A percentile compares a stretch with the other conserved stretches of the same genome.
These are phyloP conservation scores for Allacma fusca DNA, from an alignment of 2,888 invertebrate genomes.

Conservation along the genomic window DNA sequence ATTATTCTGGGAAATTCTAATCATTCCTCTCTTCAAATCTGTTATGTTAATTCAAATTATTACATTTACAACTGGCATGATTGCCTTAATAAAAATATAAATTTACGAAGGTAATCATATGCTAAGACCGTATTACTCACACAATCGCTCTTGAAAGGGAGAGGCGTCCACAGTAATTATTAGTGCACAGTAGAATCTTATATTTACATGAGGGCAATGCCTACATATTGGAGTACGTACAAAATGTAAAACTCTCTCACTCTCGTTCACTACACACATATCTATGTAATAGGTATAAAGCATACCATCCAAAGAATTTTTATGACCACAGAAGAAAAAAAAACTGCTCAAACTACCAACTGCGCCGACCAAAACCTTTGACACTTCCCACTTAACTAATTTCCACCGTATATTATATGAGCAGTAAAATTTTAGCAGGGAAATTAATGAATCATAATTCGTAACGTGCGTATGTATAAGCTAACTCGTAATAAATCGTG, in stretches of 20 bases:
- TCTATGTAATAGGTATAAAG: too few species aligned
- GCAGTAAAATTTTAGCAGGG: not conserved
- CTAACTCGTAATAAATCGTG: not conserved
- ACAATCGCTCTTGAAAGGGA: too few species aligned
- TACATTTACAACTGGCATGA: not conserved
- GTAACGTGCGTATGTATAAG: not conserved
- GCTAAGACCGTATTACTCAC: too few species aligned
- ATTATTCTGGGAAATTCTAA: not conserved
- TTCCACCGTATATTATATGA: not conserved
- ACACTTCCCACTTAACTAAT: conserved; percentile 32
- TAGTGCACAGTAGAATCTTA: too few species aligned
- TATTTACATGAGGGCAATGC: not conserved
- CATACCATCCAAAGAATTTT: too few species aligned
- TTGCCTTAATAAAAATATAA: not conserved
- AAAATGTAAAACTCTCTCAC: too few species aligned
- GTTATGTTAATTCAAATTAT: not conserved
- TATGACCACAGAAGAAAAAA: too few species aligned
- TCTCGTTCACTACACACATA: too few species aligned
- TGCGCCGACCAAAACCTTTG: conserved; percentile 11
- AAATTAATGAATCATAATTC: not conserved
- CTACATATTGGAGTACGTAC: too few species aligned
- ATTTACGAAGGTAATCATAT: not conserved
- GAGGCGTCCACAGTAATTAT: too few species aligned
- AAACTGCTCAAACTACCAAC: not conserved
- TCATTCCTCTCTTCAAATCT: not conserved